Conservation (phyloP, 2,888 invertebrate genomes). For the Phengaris arion region DNA sequence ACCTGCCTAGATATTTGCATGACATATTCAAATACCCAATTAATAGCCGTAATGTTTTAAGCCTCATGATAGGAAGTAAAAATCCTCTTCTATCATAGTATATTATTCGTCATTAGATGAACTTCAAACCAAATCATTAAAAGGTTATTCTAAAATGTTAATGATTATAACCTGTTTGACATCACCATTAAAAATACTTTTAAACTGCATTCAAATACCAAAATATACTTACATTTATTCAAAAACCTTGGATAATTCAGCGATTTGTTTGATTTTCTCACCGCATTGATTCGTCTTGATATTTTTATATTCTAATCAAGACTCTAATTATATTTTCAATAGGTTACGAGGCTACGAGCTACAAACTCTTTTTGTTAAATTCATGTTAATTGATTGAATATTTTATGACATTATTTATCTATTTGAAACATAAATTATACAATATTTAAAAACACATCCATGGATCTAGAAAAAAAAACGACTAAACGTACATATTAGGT, state of each 20-base stretch:
- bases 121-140: background rate
- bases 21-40: too few species aligned
- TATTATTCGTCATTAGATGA: background rate
- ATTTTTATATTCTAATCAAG: background rate
- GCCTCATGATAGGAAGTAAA: background rate
- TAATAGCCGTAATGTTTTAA: background rate
- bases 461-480: too few species aligned
- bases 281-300: background rate
- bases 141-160: constrained; percentile 17
- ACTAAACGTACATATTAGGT: too few species aligned
- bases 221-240: constrained; percentile 1
- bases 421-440: too few species aligned
- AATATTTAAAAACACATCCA: too few species aligned
- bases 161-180: constrained; percentile 1
- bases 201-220: background rate
- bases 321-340: too few species aligned
- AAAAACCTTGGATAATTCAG: constrained; percentile 7
- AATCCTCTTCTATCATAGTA: background rate
- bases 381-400: too few species aligned
- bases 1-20: too few species aligned
- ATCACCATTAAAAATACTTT: constrained; percentile 7
- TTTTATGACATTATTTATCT: too few species aligned
- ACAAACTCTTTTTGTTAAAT: too few species aligned
- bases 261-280: background rate
- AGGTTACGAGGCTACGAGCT: too few species aligned